These are phyloP conservation scores for Luperina nickerlii DNA, from an alignment of 2,888 invertebrate species.

Conservation along the genomic window DNA sequence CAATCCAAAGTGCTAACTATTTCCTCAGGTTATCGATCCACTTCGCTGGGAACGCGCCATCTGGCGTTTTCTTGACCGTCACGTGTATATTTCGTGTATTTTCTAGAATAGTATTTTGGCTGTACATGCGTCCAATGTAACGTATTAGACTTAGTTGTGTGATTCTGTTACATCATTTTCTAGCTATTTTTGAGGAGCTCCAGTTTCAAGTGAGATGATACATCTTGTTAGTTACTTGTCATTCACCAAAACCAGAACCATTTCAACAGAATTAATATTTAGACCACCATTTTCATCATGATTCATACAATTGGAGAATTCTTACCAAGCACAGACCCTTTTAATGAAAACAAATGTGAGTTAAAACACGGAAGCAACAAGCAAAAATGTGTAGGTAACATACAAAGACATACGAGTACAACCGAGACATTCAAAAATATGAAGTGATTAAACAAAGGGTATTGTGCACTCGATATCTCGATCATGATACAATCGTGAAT, in stretches of 20 bases:
- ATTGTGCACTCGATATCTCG: conserved; percentile 62
- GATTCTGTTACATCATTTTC: conserved; percentile 4
- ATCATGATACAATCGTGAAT: conserved; percentile 63
- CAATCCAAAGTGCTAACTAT: conserved; percentile 58
- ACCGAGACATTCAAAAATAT: conserved; percentile 57
- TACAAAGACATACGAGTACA: conserved; percentile 40
- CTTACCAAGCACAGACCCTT: conserved; percentile 1
- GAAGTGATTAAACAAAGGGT: conserved; percentile 62
- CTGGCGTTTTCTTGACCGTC: conserved; percentile 57
- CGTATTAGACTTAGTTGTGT: conserved; percentile 16
- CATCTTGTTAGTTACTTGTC: background rate
- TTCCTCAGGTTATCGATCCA: conserved; percentile 66
- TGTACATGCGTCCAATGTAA: conserved; percentile 4
- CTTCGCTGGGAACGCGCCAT: conserved; percentile 61
- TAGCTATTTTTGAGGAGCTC: conserved; percentile 13
- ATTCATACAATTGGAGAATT: background rate
- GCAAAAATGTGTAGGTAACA: conserved; percentile 12
- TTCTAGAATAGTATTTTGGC: conserved; percentile 46
- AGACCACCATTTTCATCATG: background rate
- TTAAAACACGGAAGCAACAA: conserved; percentile 42
- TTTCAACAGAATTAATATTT: too few species aligned
- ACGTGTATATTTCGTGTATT: conserved; percentile 42
- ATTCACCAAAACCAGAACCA: background rate
- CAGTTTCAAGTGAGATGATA: background rate
- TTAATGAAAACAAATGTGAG: conserved; percentile 15